Evolutionary conservation across 2,113 vertebrate genomes (phyloP).

Genomic region (Onychostoma macrolepis): DNA sequence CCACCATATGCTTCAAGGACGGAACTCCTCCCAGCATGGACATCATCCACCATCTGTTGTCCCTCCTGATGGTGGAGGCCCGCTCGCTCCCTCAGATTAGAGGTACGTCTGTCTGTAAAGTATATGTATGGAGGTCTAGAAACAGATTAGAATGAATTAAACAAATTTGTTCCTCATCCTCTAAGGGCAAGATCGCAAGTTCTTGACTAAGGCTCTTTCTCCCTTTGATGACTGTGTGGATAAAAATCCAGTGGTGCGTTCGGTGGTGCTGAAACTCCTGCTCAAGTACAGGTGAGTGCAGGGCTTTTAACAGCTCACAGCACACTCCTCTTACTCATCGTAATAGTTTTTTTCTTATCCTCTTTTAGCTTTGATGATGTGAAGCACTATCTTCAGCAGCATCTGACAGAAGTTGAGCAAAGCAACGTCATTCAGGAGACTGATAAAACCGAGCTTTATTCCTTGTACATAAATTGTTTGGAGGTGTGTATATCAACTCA

Average conservation of each 20-base stretch:
- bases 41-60: slow-evolving; percentile 81
- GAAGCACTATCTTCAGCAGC: slow-evolving; percentile 80
- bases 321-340: neutral
- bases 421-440: slow-evolving; percentile 73
- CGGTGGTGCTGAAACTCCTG: slow-evolving; percentile 89
- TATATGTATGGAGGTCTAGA: neutral
- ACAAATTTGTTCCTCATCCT: neutral
- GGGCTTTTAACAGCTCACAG: neutral
- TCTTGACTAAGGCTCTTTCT: slow-evolving; percentile 85
- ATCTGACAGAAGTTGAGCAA: slow-evolving; percentile 80
- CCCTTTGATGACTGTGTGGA: slow-evolving; percentile 91
- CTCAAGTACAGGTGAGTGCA: slow-evolving; percentile 88
- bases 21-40: slow-evolving; percentile 79
- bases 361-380: slow-evolving; percentile 83
- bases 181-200: slow-evolving; percentile 17
- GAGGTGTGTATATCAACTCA: slow-evolving; percentile 75
- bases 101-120: slow-evolving; percentile 52
- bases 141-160: neutral
- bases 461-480: slow-evolving; percentile 88
- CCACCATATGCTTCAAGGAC: slow-evolving; percentile 92
- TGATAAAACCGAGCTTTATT: slow-evolving; percentile 87
- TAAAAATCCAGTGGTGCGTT: slow-evolving; percentile 89
- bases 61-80: slow-evolving; percentile 81
- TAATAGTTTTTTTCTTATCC: neutral
- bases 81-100: slow-evolving; percentile 36